Conservation (phyloP, 92 coral and sea anemone species). For the Heliopora coerulea region DNA sequence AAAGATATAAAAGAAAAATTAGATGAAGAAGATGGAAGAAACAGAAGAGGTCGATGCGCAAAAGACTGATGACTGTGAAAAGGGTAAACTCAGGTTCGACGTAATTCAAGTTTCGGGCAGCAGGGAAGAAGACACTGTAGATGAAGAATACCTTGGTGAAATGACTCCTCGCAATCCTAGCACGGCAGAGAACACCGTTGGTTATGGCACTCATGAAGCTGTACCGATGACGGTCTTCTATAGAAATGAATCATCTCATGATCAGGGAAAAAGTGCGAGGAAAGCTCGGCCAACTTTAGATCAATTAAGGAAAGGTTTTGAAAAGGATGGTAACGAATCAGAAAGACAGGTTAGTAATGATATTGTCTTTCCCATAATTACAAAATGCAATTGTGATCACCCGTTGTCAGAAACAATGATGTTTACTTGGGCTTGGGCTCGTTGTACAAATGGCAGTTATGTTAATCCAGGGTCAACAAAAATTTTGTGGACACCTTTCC, state of each 20-base stretch:
- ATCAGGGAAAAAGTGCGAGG: constrained; percentile 54
- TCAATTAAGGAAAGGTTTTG: constrained; percentile 96
- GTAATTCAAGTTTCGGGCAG: constrained; percentile 8
- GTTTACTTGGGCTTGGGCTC: no score
- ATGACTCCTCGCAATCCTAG: not conserved
- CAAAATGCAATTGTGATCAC: no score
- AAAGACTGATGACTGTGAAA: not conserved
- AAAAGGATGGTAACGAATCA: constrained; percentile 65
- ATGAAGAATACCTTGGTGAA: constrained; percentile 8
- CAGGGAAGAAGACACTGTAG: not conserved
- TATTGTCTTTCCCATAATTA: no score
- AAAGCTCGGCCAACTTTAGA: constrained; percentile 85
- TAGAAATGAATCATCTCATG: constrained; percentile 70
- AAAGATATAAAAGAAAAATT: no score
- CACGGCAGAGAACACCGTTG: constrained; percentile 61
- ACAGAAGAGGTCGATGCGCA: not conserved
- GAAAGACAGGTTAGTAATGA: constrained; percentile 32
- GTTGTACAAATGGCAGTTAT: no score
- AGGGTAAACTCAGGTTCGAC: constrained; percentile 13
- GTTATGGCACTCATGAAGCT: constrained; percentile 89
- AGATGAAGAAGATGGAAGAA: constrained; percentile 4
- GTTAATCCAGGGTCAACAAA: no score
- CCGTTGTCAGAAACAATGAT: no score
- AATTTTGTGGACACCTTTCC: no score
- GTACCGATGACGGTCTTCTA: constrained; percentile 97